Percentiles rank a stretch among this genome's conserved stretches.
phyloP scores from a whole-genome alignment of 2,797 vertebrate species.

The Paramormyrops hopkinsi region DNA sequence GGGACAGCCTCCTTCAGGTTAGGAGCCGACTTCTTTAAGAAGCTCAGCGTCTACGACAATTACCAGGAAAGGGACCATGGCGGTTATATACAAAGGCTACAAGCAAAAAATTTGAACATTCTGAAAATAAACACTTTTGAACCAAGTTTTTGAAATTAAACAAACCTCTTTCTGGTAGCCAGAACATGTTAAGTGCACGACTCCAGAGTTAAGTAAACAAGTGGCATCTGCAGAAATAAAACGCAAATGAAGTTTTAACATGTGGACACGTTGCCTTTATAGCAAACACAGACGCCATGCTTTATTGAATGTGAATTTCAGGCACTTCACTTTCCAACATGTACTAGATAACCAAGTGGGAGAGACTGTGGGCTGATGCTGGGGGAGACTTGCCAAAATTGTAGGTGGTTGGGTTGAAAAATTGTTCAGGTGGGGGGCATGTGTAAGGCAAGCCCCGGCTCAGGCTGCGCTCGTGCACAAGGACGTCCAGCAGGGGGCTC shows the following conservation, averaged over 20 bases:
- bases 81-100: background rate
- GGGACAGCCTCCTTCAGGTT: conserved; percentile 77
- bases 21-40: conserved; percentile 81
- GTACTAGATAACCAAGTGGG: background rate
- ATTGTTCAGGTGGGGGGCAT: conserved; percentile 88
- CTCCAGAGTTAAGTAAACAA: conserved; percentile 81
- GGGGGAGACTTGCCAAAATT: conserved; percentile 80
- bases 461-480: conserved; percentile 83
- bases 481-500: conserved; percentile 71
- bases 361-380: background rate
- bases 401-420: conserved; percentile 85
- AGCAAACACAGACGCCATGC: background rate
- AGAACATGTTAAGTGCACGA: conserved; percentile 82
- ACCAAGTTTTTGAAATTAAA: conserved; percentile 9
- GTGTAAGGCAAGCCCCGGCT: conserved; percentile 78
- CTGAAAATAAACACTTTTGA: background rate
- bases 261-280: background rate
- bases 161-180: conserved; percentile 90
- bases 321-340: background rate
- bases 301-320: background rate
- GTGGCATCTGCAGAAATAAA: conserved; percentile 70
- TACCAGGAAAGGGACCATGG: background rate
- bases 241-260: background rate
- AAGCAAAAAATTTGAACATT: background rate
- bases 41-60: conserved; percentile 73